A percentile compares a stretch with the other conserved stretches of the same genome.
Evolutionary conservation across 2,113 vertebrate genomes (phyloP).

Genomic region (Gallinago undulata): DNA sequence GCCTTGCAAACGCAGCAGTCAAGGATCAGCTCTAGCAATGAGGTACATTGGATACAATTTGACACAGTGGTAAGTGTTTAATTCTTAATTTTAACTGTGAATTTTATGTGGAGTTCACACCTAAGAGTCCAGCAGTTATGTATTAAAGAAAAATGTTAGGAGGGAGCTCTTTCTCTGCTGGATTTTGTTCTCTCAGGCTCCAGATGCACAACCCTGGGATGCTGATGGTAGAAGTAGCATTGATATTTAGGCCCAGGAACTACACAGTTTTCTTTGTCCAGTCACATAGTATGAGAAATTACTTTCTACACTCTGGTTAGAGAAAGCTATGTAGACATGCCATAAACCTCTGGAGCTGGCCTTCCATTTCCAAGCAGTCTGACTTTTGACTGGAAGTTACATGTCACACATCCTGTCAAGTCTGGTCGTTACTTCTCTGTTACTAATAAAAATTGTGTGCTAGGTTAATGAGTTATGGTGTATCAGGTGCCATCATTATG

Average conservation of each 20-base stretch:
- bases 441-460: neutral
- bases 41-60: constrained; percentile 91
- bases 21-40: constrained; percentile 89
- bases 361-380: neutral
- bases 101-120: neutral
- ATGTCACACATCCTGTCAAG: neutral
- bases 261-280: neutral
- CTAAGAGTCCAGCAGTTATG: neutral
- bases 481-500: neutral
- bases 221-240: neutral
- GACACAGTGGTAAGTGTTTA: constrained; percentile 80
- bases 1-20: constrained; percentile 94
- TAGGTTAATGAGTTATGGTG: neutral
- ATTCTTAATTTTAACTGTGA: neutral
- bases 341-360: neutral
- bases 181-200: neutral
- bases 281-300: neutral
- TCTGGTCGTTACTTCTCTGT: neutral
- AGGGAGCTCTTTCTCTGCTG: neutral
- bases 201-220: neutral
- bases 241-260: neutral
- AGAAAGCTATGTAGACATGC: neutral
- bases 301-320: neutral
- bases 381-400: neutral
- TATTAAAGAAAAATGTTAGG: neutral